phyloP scores from a whole-genome alignment of 2,113 vertebrate species.

The Nothobranchius furzeri region DNA sequence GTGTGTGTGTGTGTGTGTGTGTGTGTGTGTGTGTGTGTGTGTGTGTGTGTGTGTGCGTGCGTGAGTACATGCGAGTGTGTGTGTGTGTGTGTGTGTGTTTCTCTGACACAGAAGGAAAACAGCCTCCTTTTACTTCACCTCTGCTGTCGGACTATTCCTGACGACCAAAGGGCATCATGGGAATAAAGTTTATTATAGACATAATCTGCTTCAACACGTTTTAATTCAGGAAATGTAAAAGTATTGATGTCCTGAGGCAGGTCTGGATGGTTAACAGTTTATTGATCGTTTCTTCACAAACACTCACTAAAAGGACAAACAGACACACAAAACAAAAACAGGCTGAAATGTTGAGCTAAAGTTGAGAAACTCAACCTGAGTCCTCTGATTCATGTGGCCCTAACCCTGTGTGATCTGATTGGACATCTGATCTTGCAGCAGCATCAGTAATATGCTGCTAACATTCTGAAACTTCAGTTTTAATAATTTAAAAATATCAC shows the following conservation, averaged over 20 bases:
- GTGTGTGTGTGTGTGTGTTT: slow-evolving; percentile 1
- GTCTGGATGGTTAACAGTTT: slow-evolving; percentile 28
- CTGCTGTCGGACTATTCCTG: not conserved
- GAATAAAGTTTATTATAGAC: slow-evolving; percentile 28
- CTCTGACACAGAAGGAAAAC: no score
- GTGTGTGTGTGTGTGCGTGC: not conserved
- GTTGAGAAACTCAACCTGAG: no score
- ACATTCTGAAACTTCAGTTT: no score
- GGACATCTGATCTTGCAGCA: no score
- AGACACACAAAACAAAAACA: not conserved
- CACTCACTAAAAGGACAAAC: slow-evolving; percentile 19
- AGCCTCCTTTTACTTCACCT: slow-evolving; percentile 24
- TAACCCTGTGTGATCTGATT: no score
- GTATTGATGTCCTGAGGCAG: not conserved
- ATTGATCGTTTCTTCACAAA: slow-evolving; percentile 25
- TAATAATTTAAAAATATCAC: no score
- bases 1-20: no score
- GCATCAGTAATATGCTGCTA: no score
- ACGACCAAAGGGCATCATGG: slow-evolving; percentile 35
- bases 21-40: slow-evolving; percentile 1
- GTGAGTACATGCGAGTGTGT: no score
- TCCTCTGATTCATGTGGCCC: no score
- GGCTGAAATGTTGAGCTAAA: no score
- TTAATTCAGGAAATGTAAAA: slow-evolving; percentile 27
- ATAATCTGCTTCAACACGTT: slow-evolving; percentile 31